A percentile compares a stretch with the other conserved stretches of the same genome.
These are phyloP conservation scores for Lamellibrachia luymesi DNA, from an alignment of 1,140 invertebrate genomes.

Conservation along the genomic window DNA sequence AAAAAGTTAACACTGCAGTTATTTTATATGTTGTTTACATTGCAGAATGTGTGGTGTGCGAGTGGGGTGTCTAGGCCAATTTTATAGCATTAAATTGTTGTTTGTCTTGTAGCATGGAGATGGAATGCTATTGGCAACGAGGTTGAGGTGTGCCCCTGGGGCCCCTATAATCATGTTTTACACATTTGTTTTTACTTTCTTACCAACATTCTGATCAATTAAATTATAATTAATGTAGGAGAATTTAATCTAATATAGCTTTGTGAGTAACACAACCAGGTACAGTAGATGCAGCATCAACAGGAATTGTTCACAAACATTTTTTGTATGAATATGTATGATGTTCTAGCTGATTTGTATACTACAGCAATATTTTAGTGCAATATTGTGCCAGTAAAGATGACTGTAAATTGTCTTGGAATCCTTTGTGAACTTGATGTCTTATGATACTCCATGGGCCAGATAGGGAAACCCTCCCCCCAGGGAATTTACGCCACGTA, in stretches of 20 bases:
- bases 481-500: no score
- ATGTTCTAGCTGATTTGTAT: not conserved
- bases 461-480: no score
- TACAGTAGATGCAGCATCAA: not conserved
- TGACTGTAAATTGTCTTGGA: not conserved
- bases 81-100: not conserved
- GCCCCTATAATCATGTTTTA: not conserved
- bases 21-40: slow-evolving; percentile 1
- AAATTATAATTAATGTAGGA: not conserved
- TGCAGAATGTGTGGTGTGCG: not conserved
- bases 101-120: not conserved
- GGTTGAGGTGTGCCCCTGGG: no score
- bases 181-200: not conserved
- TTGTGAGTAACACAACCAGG: not conserved
- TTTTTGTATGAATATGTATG: not conserved
- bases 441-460: no score
- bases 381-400: not conserved
- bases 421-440: not conserved
- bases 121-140: not conserved
- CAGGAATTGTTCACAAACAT: not conserved
- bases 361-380: not conserved
- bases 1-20: not conserved
- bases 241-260: not conserved
- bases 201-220: not conserved
- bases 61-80: not conserved